These are phyloP conservation scores for Gymnogyps californianus DNA, from an alignment of 2,113 vertebrate genomes.

Conservation along the genomic window DNA sequence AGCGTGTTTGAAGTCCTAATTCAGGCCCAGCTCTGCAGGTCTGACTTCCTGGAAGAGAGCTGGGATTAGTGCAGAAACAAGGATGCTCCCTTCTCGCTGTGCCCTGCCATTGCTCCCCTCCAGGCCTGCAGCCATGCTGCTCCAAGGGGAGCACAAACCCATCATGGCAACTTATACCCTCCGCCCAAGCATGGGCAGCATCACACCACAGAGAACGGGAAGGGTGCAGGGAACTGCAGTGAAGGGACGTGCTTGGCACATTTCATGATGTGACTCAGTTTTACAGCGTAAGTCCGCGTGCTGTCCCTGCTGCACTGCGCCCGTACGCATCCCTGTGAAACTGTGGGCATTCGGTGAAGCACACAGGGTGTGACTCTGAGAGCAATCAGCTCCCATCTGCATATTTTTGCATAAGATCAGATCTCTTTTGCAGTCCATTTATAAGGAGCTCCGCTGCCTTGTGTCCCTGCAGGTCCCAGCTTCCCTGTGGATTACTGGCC, in stretches of 20 bases:
- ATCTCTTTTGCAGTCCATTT: background rate
- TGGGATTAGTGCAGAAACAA: background rate
- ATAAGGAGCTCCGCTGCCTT: background rate
- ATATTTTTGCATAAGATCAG: background rate
- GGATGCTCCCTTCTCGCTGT: background rate
- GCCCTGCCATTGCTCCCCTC: background rate
- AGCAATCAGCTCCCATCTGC: background rate
- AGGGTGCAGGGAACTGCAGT: background rate
- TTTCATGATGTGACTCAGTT: background rate
- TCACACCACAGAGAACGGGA: background rate
- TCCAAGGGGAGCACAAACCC: background rate
- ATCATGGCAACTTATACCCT: background rate
- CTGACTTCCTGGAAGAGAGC: background rate
- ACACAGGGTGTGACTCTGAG: background rate
- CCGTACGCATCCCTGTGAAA: fast-evolving
- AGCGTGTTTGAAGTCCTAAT: background rate
- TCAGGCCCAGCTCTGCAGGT: background rate
- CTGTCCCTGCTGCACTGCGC: background rate
- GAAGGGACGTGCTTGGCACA: background rate
- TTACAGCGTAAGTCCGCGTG: background rate
- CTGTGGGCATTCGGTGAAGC: background rate
- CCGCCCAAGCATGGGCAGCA: background rate
- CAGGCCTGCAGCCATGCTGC: background rate
- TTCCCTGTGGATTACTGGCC: background rate
- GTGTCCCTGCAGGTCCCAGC: background rate